Evolutionary conservation across 2,888 invertebrate species (phyloP).

Genomic region (Camponotus fellah): DNA sequence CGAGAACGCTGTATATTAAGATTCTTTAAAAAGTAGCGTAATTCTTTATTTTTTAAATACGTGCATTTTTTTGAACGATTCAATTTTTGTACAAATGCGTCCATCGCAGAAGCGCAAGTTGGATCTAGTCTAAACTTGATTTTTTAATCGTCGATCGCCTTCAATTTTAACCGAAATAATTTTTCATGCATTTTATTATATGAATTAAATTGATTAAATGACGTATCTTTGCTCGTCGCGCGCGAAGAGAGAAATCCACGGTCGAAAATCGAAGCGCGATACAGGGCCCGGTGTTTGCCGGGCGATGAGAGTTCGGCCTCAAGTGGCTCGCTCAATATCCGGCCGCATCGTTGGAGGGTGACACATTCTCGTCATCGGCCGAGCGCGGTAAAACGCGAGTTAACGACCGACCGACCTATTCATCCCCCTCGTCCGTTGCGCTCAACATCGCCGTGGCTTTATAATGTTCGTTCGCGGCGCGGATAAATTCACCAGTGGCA

Average conservation of each 20-base stretch:
- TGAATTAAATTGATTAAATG: neutral
- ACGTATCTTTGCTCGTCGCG: neutral
- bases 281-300: conserved; percentile 15
- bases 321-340: conserved; percentile 61
- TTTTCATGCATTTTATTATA: neutral
- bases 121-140: neutral
- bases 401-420: conserved; percentile 61
- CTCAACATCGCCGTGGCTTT: conserved; percentile 29
- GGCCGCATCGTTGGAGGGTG: conserved; percentile 54
- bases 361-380: conserved; percentile 59
- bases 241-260: conserved; percentile 9
- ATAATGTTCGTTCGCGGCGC: conserved; percentile 33
- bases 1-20: conserved; percentile 22
- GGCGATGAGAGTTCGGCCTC: neutral
- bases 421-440: conserved; percentile 30
- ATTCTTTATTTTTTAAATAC: conserved; percentile 1
- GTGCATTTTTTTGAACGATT: neutral
- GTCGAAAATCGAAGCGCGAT: neutral
- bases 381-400: conserved; percentile 62
- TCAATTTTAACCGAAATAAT: neutral
- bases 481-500: conserved; percentile 57
- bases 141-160: neutral
- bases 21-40: neutral
- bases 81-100: neutral
- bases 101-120: neutral